Evolutionary conservation across 2,797 vertebrate genomes (phyloP).

Genomic region (Streptopelia turtur): DNA sequence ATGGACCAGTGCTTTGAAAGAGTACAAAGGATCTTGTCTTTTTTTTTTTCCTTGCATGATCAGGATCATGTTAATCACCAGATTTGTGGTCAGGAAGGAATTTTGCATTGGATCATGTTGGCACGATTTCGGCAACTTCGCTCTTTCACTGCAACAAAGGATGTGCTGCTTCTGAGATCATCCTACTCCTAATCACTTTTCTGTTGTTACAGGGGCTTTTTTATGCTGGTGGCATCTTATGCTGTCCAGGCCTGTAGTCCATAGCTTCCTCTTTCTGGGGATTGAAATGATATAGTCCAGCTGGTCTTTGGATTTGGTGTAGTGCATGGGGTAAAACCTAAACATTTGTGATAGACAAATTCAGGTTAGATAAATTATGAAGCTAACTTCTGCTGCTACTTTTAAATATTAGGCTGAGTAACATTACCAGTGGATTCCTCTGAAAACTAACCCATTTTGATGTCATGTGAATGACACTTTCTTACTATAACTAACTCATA

Average conservation of each 20-base stretch:
- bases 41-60: neutral
- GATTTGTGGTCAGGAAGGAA: constrained; percentile 23
- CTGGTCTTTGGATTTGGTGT: neutral
- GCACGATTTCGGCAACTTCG: neutral
- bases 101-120: constrained; percentile 2
- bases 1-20: neutral
- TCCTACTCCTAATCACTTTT: neutral
- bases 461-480: neutral
- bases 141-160: neutral
- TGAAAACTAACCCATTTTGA: constrained; percentile 21
- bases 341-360: neutral
- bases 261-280: neutral
- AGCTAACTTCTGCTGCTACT: neutral
- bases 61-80: constrained; percentile 9
- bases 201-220: neutral
- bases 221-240: neutral
- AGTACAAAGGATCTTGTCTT: neutral
- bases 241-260: neutral
- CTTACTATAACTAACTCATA: constrained; percentile 1
- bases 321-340: neutral
- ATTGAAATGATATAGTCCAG: neutral
- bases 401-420: neutral
- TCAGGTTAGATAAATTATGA: neutral
- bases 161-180: constrained; percentile 27
- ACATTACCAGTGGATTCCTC: neutral